These are phyloP conservation scores for Tragelaphus imberbis DNA, from an alignment of 2,113 vertebrate species.

Conservation along the genomic window DNA sequence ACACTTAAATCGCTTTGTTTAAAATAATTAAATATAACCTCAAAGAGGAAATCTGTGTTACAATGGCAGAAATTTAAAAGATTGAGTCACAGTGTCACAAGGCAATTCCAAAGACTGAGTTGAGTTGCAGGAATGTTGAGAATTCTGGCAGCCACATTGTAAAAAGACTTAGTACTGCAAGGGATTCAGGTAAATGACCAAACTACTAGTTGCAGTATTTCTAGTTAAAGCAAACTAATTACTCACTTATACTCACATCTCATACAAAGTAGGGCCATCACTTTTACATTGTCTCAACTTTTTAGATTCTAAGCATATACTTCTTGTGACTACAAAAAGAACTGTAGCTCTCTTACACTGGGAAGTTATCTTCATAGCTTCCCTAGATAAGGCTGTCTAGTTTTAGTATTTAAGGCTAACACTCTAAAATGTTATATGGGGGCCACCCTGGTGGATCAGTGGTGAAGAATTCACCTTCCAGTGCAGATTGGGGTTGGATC, in stretches of 20 bases:
- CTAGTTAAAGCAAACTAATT: not conserved
- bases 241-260: not conserved
- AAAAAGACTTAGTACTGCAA: not conserved
- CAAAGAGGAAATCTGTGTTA: not conserved
- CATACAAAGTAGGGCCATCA: not conserved
- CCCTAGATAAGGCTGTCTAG: not conserved
- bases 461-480: not conserved
- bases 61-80: not conserved
- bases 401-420: not conserved
- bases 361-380: not conserved
- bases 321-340: not conserved
- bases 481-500: not conserved
- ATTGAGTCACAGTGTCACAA: not conserved
- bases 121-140: not conserved
- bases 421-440: not conserved
- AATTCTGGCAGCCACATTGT: not conserved
- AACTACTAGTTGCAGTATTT: not conserved
- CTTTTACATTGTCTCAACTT: not conserved
- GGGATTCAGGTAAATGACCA: not conserved
- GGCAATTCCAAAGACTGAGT: not conserved
- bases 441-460: not conserved
- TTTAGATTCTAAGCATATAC: not conserved
- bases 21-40: not conserved
- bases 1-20: not conserved
- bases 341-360: not conserved